phyloP scores from a whole-genome alignment of 2,888 invertebrate species.

The Crossocerus cetratus region DNA sequence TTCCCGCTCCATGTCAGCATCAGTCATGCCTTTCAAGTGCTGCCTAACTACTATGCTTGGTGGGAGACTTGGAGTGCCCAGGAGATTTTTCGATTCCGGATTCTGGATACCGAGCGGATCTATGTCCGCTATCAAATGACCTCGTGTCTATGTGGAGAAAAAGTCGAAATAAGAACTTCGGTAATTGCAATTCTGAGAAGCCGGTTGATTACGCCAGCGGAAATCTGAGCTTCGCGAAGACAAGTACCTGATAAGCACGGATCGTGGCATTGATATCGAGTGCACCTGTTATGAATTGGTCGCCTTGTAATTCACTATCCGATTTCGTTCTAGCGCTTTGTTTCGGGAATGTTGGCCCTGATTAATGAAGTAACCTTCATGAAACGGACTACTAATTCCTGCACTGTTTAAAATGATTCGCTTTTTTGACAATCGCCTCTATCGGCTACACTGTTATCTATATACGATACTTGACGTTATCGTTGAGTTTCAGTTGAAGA shows the following conservation, averaged over 20 bases:
- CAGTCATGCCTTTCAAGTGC: conserved; percentile 64
- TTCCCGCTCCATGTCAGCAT: conserved; percentile 63
- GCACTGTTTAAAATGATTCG: no score
- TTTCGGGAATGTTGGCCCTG: conserved; percentile 19
- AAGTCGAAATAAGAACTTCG: not conserved
- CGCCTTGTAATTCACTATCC: conserved; percentile 46
- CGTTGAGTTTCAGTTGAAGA: no score
- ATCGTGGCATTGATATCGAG: conserved; percentile 66
- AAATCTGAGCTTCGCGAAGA: no score
- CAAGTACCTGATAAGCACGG: conserved; percentile 67
- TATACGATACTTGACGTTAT: no score
- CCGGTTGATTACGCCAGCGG: no score
- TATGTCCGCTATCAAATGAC: conserved; percentile 88
- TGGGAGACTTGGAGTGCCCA: conserved; percentile 60
- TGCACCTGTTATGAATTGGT: conserved; percentile 32
- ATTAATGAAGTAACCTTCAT: not conserved
- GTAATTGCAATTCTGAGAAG: no score
- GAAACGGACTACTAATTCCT: not conserved
- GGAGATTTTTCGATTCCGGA: conserved; percentile 62
- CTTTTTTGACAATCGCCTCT: no score
- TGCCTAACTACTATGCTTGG: conserved; percentile 65
- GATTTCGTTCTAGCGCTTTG: conserved; percentile 39
- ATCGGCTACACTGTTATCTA: no score
- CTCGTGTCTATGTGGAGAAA: conserved; percentile 81
- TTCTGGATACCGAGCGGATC: conserved; percentile 86